These are phyloP conservation scores for Bucco capensis DNA, from an alignment of 2,113 vertebrate species.

Conservation along the genomic window DNA sequence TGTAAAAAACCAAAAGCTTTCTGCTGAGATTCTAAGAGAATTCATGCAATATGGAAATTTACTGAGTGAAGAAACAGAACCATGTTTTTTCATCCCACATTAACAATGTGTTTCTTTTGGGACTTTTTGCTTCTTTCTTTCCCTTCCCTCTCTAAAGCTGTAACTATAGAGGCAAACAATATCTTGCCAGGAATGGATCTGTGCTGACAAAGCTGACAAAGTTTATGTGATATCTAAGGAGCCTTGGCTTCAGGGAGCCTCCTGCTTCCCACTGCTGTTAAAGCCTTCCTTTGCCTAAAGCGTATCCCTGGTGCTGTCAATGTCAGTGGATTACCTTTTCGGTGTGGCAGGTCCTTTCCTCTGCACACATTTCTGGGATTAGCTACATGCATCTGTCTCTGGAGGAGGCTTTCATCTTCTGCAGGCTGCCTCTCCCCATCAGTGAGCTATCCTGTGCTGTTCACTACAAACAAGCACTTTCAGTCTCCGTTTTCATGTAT, in stretches of 20 bases:
- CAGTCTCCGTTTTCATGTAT: neutral
- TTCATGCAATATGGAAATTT: constrained; percentile 45
- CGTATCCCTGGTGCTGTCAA: neutral
- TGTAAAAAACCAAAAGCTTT: constrained; percentile 18
- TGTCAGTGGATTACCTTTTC: neutral
- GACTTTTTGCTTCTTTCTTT: constrained; percentile 25
- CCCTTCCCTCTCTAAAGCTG: neutral
- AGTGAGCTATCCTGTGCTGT: neutral
- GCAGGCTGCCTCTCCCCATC: neutral
- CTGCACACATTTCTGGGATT: neutral
- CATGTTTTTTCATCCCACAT: constrained; percentile 14
- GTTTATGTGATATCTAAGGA: neutral
- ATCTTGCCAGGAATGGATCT: constrained; percentile 10
- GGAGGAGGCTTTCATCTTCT: neutral
- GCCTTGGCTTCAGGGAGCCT: neutral
- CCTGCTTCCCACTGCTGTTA: neutral
- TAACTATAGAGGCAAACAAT: constrained; percentile 13
- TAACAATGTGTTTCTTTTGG: neutral
- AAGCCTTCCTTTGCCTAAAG: neutral
- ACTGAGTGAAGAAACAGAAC: constrained; percentile 19
- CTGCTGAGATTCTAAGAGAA: constrained; percentile 34
- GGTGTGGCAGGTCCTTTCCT: neutral
- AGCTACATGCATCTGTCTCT: neutral
- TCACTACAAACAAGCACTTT: neutral
- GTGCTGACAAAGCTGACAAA: neutral